A percentile compares a stretch with the other conserved stretches of the same genome.
These are phyloP conservation scores for Periparus ater DNA, from an alignment of 2,797 vertebrate genomes.

Conservation along the genomic window DNA sequence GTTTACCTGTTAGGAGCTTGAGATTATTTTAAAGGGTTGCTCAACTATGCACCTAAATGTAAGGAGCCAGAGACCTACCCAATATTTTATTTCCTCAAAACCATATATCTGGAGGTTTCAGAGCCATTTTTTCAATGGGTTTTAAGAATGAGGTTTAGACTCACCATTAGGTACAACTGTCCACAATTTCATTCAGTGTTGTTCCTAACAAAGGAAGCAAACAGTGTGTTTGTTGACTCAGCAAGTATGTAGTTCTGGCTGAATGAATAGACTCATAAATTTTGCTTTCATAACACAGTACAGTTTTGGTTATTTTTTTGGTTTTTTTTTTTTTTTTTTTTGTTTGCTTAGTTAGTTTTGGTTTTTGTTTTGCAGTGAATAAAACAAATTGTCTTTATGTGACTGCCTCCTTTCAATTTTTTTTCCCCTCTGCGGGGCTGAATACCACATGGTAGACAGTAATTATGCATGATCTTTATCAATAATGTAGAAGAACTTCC, in stretches of 20 bases:
- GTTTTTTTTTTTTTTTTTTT: background rate
- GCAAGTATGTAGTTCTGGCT: background rate
- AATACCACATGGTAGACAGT: slow-evolving; percentile 28
- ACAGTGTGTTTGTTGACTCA: background rate
- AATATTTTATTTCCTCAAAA: background rate
- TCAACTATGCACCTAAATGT: background rate
- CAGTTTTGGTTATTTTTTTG: background rate
- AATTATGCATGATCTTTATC: slow-evolving; percentile 65
- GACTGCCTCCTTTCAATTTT: background rate
- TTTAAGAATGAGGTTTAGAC: background rate
- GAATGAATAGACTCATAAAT: background rate
- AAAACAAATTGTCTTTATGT: background rate
- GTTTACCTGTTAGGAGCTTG: background rate
- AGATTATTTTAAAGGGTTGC: background rate
- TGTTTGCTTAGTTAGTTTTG: background rate
- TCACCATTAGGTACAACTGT: background rate
- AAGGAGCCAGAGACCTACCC: background rate
- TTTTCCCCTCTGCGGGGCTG: background rate
- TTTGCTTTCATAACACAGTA: slow-evolving; percentile 10
- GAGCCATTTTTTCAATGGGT: background rate
- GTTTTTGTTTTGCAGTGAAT: background rate
- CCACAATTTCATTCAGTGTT: background rate
- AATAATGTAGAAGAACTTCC: slow-evolving; percentile 51
- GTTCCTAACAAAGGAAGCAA: background rate
- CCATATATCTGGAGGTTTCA: background rate